Conservation (phyloP, 2,113 vertebrate genomes). For the Corythornis cristatus region DNA sequence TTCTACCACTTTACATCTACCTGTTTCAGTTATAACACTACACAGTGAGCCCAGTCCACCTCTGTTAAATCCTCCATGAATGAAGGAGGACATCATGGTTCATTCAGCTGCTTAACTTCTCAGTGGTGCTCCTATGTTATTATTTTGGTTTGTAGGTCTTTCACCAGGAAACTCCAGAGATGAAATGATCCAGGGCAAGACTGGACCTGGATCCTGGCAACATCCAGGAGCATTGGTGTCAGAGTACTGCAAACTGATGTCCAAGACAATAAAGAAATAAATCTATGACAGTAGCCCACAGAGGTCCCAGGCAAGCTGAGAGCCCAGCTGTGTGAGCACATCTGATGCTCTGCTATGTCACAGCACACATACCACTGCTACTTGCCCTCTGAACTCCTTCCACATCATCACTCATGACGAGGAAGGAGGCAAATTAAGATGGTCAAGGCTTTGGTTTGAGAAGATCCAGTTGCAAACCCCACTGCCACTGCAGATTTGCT, state of each 20-base stretch:
- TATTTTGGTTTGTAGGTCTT: background rate
- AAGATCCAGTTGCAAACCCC: background rate
- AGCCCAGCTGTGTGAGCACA: background rate
- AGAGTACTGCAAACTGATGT: background rate
- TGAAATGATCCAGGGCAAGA: background rate
- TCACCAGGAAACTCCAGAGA: background rate
- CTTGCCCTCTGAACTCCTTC: background rate
- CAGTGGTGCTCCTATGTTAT: background rate
- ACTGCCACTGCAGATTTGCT: background rate
- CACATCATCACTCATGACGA: accelerated
- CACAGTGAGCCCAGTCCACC: background rate
- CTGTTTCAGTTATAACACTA: background rate
- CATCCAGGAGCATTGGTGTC: background rate
- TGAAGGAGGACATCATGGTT: background rate
- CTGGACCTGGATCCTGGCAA: too few species aligned
- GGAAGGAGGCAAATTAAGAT: background rate
- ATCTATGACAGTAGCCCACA: background rate
- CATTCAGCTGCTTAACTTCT: background rate
- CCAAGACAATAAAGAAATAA: background rate
- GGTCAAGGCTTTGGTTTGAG: background rate
- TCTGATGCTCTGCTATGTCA: background rate
- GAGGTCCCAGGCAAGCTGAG: background rate
- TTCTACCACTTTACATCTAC: background rate
- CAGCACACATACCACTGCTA: background rate
- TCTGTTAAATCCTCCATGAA: background rate